These are phyloP conservation scores for Drosophila santomea DNA, from an alignment of 1,140 invertebrate genomes.

Conservation along the genomic window DNA sequence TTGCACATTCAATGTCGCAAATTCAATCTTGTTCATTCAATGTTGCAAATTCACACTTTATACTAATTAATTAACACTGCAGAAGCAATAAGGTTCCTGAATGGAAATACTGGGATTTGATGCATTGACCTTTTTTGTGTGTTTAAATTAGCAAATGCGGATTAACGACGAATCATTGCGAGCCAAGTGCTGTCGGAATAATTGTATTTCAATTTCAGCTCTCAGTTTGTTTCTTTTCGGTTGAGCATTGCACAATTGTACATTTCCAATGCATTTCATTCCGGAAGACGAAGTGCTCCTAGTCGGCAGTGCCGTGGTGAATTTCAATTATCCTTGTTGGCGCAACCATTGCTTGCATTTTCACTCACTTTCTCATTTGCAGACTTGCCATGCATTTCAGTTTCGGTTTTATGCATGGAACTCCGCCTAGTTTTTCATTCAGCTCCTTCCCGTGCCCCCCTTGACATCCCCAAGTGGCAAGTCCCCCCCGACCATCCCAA, in stretches of 20 bases:
- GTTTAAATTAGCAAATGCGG: constrained; percentile 23
- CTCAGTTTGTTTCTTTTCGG: constrained; percentile 7
- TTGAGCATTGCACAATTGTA: constrained; percentile 1
- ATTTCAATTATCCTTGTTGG: constrained; percentile 73
- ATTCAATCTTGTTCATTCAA: too few species aligned
- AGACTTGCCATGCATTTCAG: constrained; percentile 65
- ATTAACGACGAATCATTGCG: constrained; percentile 36
- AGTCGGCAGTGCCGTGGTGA: constrained; percentile 45
- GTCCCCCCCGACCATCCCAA: constrained; percentile 14
- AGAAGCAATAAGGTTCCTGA: too few species aligned
- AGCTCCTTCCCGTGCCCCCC: not conserved
- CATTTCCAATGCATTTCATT: constrained; percentile 3
- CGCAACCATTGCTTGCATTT: constrained; percentile 37
- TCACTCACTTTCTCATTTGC: constrained; percentile 24
- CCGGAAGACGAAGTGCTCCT: not conserved
- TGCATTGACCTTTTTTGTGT: too few species aligned
- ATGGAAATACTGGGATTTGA: too few species aligned
- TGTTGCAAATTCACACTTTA: too few species aligned
- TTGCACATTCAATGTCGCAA: too few species aligned
- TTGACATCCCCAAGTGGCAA: not conserved
- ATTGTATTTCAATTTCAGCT: constrained; percentile 37
- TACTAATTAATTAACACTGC: too few species aligned
- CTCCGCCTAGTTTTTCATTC: constrained; percentile 67
- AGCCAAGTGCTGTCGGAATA: constrained; percentile 10
- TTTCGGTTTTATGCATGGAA: constrained; percentile 78